Evolutionary conservation across 1,140 invertebrate genomes (phyloP).

Genomic region (Cheumatopsyche charites): DNA sequence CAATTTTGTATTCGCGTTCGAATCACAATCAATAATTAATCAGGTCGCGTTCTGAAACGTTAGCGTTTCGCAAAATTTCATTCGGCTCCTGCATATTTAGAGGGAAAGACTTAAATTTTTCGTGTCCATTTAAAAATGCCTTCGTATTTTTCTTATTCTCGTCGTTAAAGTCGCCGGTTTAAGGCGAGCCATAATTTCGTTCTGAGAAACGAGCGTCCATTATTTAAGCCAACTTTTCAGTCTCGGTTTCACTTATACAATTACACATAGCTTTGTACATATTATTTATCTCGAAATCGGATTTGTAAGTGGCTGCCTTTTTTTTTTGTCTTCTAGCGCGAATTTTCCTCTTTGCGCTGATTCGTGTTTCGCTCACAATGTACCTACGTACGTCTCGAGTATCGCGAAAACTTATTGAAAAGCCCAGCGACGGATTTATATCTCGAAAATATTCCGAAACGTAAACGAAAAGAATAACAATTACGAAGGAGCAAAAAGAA

Average conservation of each 20-base stretch:
- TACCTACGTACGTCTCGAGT: too few relatives aligned
- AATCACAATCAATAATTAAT: too few relatives aligned
- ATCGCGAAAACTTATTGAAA: too few relatives aligned
- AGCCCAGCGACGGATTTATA: too few relatives aligned
- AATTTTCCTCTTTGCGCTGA: background rate
- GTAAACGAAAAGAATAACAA: too few relatives aligned
- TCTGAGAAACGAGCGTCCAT: constrained; percentile 12
- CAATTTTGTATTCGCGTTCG: too few relatives aligned
- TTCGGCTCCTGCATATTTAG: too few relatives aligned
- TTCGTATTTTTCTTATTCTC: constrained; percentile 10
- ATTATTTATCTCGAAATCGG: constrained; percentile 2
- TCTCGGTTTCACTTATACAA: constrained; percentile 18
- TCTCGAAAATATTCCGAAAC: too few relatives aligned
- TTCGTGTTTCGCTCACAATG: background rate
- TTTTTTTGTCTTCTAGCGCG: background rate
- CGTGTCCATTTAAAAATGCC: constrained; percentile 14
- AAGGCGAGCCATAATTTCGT: constrained; percentile 23
- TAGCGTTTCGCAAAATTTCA: too few relatives aligned
- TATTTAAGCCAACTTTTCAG: constrained; percentile 10
- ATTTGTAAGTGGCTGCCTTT: background rate
- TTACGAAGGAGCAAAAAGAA: too few relatives aligned
- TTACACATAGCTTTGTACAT: constrained; percentile 10
- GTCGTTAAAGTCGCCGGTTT: constrained; percentile 15
- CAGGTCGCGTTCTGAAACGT: too few relatives aligned
- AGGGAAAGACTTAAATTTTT: background rate